Base-by-base conservation (phyloP, 64 coral and sea anemone species). In the Hydrozoanthus tunicans region DNA sequence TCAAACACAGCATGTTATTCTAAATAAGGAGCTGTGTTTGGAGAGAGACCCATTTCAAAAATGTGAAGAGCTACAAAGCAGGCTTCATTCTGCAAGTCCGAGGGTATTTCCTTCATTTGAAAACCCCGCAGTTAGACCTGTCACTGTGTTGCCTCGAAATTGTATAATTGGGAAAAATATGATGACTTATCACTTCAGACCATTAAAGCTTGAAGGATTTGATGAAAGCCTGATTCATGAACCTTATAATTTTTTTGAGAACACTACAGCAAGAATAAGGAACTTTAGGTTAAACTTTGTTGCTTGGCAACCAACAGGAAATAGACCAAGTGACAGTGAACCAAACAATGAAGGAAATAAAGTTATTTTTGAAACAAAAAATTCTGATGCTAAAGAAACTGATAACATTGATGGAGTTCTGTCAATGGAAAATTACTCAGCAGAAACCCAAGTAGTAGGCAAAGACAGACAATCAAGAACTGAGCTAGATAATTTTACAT, bases 171-270 rank as follows among this genome's bases (percentile, higher is more conserved):
- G 89, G 52, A 79, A 91, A 74, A 94, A 77, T 64, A 67, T 85
- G 71, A 78, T 94, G 61, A 91, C 71, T 13, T 94, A 94, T 60
- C 81, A 94, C 51, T 94, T 94, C 64, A 89, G 88, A 53, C 93
- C 93, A 56, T 64, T 91, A 51, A 82, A 65, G 62, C 59, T 79
- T 23, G 89, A 94, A 70, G 93, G 93, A 25, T 91, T 80, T 83
- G 61, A 83, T 67, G 77, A 83, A 58, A 83, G 79, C 27, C 53
- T 6, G 12, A 57, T 52, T 4, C 54, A 14, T n/a, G 65, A 91
- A 26, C 56, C 51, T 7, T 10, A 58, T 70, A 58, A 58, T 17
- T 52, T 70, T 68, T 79, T 11, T 59, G 59, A 91, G n/a, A 69
- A 51, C 32, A 5, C 58, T 61, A 6, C 51, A 53, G 11, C 24